These are phyloP conservation scores for Pyxicephalus adspersus DNA, from an alignment of 2,113 vertebrate genomes.

Conservation along the genomic window DNA sequence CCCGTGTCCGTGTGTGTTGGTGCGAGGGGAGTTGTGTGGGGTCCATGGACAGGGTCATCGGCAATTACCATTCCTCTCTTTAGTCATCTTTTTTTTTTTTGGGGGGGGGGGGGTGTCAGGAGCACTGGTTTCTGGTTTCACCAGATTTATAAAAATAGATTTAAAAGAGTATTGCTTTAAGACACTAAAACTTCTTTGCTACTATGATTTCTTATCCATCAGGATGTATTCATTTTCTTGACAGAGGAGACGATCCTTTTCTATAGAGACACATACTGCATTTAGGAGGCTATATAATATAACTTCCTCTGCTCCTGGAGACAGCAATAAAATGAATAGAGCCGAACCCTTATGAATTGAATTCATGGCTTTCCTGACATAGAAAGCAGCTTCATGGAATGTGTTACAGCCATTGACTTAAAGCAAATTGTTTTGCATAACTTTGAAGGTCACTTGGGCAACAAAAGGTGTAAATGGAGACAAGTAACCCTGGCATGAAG, in stretches of 20 bases:
- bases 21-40: no score
- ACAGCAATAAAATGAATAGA: background rate
- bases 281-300: background rate
- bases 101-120: no score
- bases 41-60: no score
- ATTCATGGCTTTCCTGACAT: background rate
- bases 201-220: no score
- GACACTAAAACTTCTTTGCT: no score
- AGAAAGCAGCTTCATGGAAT: slow-evolving; percentile 17
- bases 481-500: slow-evolving; percentile 51
- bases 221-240: background rate
- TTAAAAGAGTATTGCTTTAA: no score
- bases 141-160: no score
- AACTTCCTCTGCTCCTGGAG: background rate
- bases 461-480: slow-evolving; percentile 51
- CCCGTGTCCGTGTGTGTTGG: no score
- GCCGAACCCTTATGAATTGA: slow-evolving; percentile 17
- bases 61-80: no score
- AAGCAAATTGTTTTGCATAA: slow-evolving; percentile 41
- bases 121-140: no score
- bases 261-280: background rate
- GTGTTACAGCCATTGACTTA: slow-evolving; percentile 16
- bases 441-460: slow-evolving; percentile 45
- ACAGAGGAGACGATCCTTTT: background rate
- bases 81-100: no score